These are phyloP conservation scores for Volucella inanis DNA, from an alignment of 2,888 invertebrate genomes.

Conservation along the genomic window DNA sequence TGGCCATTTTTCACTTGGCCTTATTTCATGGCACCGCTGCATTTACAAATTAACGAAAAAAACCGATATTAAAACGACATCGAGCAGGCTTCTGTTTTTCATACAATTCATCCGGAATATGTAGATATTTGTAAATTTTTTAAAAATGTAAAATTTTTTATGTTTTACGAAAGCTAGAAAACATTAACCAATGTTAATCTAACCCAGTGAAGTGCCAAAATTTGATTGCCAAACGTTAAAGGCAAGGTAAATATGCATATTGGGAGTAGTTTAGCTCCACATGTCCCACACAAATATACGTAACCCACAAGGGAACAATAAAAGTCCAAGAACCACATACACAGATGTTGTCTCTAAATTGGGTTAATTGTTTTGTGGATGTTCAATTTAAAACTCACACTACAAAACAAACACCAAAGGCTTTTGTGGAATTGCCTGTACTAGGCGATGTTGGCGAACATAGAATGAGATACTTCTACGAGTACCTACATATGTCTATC, in stretches of 20 bases:
- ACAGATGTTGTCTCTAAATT: conserved; percentile 29
- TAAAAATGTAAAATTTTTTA: too few species aligned
- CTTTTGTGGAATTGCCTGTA: neutral
- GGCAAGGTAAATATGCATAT: conserved; percentile 8
- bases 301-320: neutral
- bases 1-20: too few species aligned
- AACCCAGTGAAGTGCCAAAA: conserved; percentile 27
- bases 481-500: neutral
- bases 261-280: neutral
- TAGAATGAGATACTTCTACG: neutral
- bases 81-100: too few species aligned
- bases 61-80: too few species aligned
- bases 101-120: too few species aligned
- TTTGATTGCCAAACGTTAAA: conserved; percentile 59
- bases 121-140: too few species aligned
- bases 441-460: neutral
- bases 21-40: too few species aligned
- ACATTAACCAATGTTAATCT: neutral
- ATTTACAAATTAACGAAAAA: too few species aligned
- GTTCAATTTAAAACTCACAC: conserved; percentile 45
- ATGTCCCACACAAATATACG: conserved; percentile 1
- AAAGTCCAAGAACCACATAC: conserved; percentile 28
- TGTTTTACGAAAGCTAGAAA: neutral
- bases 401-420: conserved; percentile 8
- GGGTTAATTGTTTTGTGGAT: conserved; percentile 68